Conservation (phyloP, 35 echinoderm and acorn worm genomes). For the Apostichopus parvimensis region DNA sequence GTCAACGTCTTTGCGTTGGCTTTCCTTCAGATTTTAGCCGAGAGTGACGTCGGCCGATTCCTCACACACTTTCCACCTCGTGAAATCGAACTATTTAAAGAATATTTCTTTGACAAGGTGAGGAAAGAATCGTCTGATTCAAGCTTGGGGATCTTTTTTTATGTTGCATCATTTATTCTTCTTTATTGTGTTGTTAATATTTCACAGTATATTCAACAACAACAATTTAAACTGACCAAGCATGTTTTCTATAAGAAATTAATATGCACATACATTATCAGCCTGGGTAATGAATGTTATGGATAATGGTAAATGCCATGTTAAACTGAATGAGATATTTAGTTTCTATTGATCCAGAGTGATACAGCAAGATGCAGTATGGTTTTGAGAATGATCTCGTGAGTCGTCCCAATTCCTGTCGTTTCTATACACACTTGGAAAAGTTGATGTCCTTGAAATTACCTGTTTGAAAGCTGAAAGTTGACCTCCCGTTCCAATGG, state of each 20-base stretch:
- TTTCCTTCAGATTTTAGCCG: slow-evolving; percentile 18
- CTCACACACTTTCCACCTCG: slow-evolving; percentile 9
- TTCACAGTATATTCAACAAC: background rate
- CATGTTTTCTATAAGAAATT: background rate
- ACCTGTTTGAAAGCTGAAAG: no score
- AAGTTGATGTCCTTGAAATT: no score
- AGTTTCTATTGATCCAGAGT: no score
- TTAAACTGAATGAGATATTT: no score
- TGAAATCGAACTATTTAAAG: slow-evolving; percentile 21
- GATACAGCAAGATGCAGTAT: no score
- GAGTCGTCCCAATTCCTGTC: no score
- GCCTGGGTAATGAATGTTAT: no score
- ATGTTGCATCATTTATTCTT: background rate
- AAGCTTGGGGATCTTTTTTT: background rate
- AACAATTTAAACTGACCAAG: background rate
- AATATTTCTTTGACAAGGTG: slow-evolving; percentile 43
- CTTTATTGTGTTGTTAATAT: background rate
- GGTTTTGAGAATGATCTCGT: no score
- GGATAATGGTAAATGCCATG: background rate
- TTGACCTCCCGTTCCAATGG: no score
- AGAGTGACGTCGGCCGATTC: background rate
- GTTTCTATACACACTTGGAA: no score
- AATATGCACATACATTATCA: background rate
- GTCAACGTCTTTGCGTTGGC: slow-evolving; percentile 19
- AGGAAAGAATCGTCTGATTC: background rate